Evolutionary conservation across 2,113 vertebrate species (phyloP).

Genomic region (Oryctolagus cuniculus): mOryCun1.1 NC_091453.1:101096501-101097000

Average conservation of each 20-base stretch:
- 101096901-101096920: no score
- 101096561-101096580: not conserved
- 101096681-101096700: not conserved
- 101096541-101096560: slow-evolving; percentile 6
- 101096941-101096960: no score
- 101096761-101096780: not conserved
- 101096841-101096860: not conserved
- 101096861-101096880: not conserved
- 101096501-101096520: not conserved
- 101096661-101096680: slow-evolving; percentile 1
- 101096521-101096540: not conserved
- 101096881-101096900: no score
- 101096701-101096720: not conserved
- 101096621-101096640: not conserved
- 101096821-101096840: not conserved
- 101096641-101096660: not conserved
- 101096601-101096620: not conserved
- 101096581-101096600: not conserved
- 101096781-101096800: not conserved
- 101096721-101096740: slow-evolving; percentile 7
- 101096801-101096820: not conserved
- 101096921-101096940: no score
- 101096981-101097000: no score
- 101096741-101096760: not conserved
- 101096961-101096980: no score